Percentiles rank a stretch among this genome's conserved stretches.
These are phyloP conservation scores for Protonibea diacanthus DNA, from an alignment of 2,797 vertebrate species.

Conservation along the genomic window DNA sequence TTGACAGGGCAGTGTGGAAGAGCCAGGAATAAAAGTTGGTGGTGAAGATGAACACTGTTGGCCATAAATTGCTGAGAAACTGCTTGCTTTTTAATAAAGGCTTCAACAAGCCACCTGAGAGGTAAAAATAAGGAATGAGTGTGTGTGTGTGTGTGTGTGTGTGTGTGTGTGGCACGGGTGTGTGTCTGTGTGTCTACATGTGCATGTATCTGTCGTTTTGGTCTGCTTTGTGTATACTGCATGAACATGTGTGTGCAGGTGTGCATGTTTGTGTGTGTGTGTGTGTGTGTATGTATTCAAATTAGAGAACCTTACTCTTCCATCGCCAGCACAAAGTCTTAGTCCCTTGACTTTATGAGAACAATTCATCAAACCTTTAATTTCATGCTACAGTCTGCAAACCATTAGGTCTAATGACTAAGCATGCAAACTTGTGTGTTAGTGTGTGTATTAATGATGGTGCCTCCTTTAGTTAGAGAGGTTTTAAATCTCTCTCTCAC, in stretches of 20 bases:
- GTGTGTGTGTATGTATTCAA: slow-evolving; percentile 30
- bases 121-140: slow-evolving; percentile 55
- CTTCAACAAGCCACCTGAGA: slow-evolving; percentile 76
- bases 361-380: slow-evolving; percentile 81
- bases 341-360: slow-evolving; percentile 76
- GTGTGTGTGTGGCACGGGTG: slow-evolving; percentile 15
- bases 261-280: slow-evolving; percentile 8
- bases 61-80: slow-evolving; percentile 76
- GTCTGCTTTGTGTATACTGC: slow-evolving; percentile 15
- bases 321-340: slow-evolving; percentile 61
- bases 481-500: slow-evolving; percentile 34
- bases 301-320: slow-evolving; percentile 48
- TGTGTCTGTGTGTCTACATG: not conserved
- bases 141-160: slow-evolving; percentile 31
- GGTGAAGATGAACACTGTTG: slow-evolving; percentile 40
- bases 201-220: not conserved
- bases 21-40: slow-evolving; percentile 37
- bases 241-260: slow-evolving; percentile 10
- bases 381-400: slow-evolving; percentile 79
- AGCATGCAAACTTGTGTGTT: slow-evolving; percentile 63
- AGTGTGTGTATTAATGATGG: slow-evolving; percentile 72
- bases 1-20: slow-evolving; percentile 19
- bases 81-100: slow-evolving; percentile 81
- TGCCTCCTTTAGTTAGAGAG: slow-evolving; percentile 55
- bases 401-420: slow-evolving; percentile 77